Conservation (phyloP, 1,140 invertebrate species). For the Ips nitidus region DNA sequence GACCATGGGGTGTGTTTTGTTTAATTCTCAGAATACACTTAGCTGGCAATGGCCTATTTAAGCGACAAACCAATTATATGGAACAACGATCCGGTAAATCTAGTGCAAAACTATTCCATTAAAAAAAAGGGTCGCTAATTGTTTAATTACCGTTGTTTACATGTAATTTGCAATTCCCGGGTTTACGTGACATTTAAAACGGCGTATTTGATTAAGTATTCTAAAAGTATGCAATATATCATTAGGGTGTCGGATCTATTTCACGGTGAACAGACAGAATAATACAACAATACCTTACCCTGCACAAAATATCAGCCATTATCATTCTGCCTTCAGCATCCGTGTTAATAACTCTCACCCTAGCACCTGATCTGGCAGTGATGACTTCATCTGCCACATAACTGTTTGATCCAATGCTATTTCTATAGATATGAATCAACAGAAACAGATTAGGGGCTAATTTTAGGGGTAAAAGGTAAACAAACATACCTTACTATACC, state of each 20-base stretch:
- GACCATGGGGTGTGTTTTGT: no score
- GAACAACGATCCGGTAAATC: constrained; percentile 30
- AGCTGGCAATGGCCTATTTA: constrained; percentile 28
- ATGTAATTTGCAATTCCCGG: constrained; percentile 10
- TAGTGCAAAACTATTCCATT: constrained; percentile 12
- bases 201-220: constrained; percentile 7
- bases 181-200: constrained; percentile 20
- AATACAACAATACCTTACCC: constrained; percentile 51
- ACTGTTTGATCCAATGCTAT: constrained; percentile 86
- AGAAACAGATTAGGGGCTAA: background rate
- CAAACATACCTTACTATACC: constrained; percentile 65
- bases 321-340: constrained; percentile 95
- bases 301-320: constrained; percentile 91
- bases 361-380: constrained; percentile 80
- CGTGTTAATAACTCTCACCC: constrained; percentile 87
- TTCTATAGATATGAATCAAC: constrained; percentile 56
- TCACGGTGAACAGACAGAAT: no score
- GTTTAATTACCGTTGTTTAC: constrained; percentile 21
- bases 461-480: background rate
- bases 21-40: no score
- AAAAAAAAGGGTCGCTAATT: constrained; percentile 17
- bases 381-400: constrained; percentile 93
- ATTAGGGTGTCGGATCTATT: background rate
- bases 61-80: constrained; percentile 20
- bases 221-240: background rate